Evolutionary conservation across 2,797 vertebrate genomes (phyloP).

Genomic region (Pseudochirops cupreus): DNA sequence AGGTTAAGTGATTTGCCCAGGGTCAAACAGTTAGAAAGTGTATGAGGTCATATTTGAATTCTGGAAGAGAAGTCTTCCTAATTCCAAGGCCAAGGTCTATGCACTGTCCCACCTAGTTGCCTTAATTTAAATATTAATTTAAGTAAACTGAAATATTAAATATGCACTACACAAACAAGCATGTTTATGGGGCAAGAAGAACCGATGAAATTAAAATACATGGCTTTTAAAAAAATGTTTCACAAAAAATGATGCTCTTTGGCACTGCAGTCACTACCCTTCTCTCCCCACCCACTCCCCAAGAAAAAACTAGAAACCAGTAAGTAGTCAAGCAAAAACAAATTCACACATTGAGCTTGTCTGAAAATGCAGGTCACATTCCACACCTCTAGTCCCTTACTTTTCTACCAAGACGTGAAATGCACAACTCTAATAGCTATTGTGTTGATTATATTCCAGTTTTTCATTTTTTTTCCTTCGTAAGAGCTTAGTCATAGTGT

Average conservation of each 20-base stretch:
- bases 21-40: not conserved
- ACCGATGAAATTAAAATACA: not conserved
- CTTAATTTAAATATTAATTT: not conserved
- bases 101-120: not conserved
- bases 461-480: too few species aligned
- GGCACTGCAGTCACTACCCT: not conserved
- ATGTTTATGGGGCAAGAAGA: not conserved
- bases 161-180: not conserved
- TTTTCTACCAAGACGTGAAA: not conserved
- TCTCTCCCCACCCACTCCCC: not conserved
- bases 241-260: not conserved
- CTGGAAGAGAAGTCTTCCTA: not conserved
- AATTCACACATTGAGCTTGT: not conserved
- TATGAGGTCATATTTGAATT: not conserved
- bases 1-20: not conserved
- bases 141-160: not conserved
- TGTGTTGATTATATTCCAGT: not conserved
- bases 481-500: too few species aligned
- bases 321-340: not conserved
- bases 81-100: too few species aligned
- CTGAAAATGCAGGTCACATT: not conserved
- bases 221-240: not conserved
- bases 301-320: not conserved
- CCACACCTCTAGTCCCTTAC: not conserved
- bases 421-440: not conserved